phyloP scores from a whole-genome alignment of 2,888 invertebrate species.

The Drosophila meridiana region DNA sequence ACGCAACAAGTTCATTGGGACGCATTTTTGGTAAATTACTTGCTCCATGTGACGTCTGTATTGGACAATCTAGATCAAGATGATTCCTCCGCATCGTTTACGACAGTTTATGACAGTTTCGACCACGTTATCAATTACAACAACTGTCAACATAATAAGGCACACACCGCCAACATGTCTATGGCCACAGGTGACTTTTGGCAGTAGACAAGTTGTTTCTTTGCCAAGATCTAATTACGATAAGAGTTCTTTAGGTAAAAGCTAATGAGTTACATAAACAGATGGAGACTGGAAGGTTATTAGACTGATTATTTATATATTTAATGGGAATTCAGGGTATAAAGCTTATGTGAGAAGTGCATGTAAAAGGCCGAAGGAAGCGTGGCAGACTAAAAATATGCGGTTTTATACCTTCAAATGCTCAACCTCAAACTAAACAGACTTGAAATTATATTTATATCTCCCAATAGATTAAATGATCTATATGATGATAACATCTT shows the following conservation, averaged over 20 bases:
- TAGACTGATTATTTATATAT: no score
- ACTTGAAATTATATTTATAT: no score
- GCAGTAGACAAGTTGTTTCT: constrained; percentile 3
- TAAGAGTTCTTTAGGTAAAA: constrained; percentile 4
- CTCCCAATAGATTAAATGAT: no score
- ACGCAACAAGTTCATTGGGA: constrained; percentile 74
- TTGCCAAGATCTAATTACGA: constrained; percentile 8
- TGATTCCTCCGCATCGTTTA: constrained; percentile 53
- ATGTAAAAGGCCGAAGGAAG: no score
- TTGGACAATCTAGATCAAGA: constrained; percentile 79
- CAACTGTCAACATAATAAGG: constrained; percentile 59
- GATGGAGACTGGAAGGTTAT: no score
- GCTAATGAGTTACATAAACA: background rate
- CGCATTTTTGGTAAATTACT: constrained; percentile 77
- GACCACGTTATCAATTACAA: constrained; percentile 70
- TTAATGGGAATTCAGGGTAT: no score
- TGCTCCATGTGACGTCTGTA: constrained; percentile 75
- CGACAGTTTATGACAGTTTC: constrained; percentile 77
- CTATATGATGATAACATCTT: no score
- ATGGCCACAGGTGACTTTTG: constrained; percentile 28
- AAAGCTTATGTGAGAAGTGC: no score
- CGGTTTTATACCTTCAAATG: no score
- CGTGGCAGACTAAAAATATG: no score
- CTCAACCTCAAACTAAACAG: no score
- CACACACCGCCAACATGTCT: constrained; percentile 15